Percentiles rank a stretch among this genome's conserved stretches.
These are phyloP conservation scores for Oligia latruncula DNA, from an alignment of 2,888 invertebrate species.

Conservation along the genomic window DNA sequence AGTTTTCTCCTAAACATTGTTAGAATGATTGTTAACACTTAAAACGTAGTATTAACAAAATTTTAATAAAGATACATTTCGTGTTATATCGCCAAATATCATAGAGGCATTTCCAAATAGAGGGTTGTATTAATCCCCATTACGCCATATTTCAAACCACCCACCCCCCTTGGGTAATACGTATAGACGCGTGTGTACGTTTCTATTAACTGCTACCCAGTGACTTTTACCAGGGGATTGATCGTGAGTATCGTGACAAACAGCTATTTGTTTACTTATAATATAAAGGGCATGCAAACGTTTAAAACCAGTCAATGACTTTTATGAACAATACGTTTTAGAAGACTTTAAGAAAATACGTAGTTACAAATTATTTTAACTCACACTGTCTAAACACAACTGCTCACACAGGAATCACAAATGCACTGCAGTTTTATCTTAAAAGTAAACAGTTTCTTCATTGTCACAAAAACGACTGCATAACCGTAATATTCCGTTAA, in stretches of 20 bases:
- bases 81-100: background rate
- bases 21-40: background rate
- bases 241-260: constrained; percentile 52
- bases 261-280: constrained; percentile 46
- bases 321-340: background rate
- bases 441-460: constrained; percentile 20
- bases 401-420: constrained; percentile 7
- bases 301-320: constrained; percentile 29
- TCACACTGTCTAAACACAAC: constrained; percentile 15
- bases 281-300: constrained; percentile 18
- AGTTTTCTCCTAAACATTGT: background rate
- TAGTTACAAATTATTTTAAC: background rate
- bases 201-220: constrained; percentile 35
- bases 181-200: background rate
- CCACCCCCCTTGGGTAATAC: constrained; percentile 20
- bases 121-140: constrained; percentile 30
- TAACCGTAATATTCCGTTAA: constrained; percentile 17
- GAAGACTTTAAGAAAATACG: background rate
- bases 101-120: constrained; percentile 18
- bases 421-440: constrained; percentile 6
- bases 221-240: constrained; percentile 25
- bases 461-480: constrained; percentile 2
- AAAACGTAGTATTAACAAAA: background rate
- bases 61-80: background rate
- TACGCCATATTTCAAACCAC: constrained; percentile 25